A percentile compares a stretch with the other conserved stretches of the same genome.
These are phyloP conservation scores for Amphilophus citrinellus DNA, from an alignment of 2,113 vertebrate genomes.

Conservation along the genomic window DNA sequence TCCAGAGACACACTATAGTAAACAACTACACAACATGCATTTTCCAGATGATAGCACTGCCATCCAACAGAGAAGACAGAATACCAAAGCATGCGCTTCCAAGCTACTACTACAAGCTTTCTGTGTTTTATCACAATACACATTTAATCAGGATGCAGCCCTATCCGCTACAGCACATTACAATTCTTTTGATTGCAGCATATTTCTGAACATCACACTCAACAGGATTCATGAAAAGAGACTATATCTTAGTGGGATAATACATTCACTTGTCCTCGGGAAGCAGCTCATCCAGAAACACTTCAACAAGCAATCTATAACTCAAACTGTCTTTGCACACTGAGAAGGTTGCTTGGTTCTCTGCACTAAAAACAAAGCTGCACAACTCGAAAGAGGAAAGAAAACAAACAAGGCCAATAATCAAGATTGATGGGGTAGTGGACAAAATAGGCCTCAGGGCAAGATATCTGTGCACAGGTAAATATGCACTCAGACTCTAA, in stretches of 20 bases:
- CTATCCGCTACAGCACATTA: neutral
- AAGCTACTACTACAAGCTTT: neutral
- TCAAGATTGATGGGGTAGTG: slow-evolving; percentile 5
- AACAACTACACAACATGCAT: neutral
- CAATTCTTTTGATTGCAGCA: neutral
- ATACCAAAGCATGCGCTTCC: neutral
- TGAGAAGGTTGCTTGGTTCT: neutral
- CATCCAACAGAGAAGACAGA: neutral
- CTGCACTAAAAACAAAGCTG: neutral
- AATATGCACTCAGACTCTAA: rapidly evolving
- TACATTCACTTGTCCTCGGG: neutral
- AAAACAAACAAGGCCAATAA: neutral
- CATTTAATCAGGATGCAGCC: neutral
- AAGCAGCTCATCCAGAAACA: neutral
- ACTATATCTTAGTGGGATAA: neutral
- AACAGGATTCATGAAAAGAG: neutral
- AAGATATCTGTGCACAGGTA: neutral
- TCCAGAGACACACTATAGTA: neutral
- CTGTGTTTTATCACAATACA: rapidly evolving
- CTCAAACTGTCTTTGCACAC: neutral
- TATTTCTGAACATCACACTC: neutral
- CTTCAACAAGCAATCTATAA: neutral
- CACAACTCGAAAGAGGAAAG: neutral
- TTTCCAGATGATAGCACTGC: neutral
- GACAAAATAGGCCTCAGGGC: neutral